Evolutionary conservation across 1,140 invertebrate species (phyloP).

Genomic region (Proctacanthus coquilletti): DNA sequence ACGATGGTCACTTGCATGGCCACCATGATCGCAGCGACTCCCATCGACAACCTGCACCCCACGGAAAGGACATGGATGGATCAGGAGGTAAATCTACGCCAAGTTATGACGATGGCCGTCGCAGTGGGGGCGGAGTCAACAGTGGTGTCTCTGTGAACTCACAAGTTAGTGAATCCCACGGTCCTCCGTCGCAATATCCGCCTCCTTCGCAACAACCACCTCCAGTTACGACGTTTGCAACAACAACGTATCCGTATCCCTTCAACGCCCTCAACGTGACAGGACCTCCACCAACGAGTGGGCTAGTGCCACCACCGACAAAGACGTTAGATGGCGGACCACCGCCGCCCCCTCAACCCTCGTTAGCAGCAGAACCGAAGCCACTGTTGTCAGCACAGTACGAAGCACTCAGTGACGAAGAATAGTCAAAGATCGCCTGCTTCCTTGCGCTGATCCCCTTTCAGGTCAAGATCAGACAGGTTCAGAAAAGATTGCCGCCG

Average conservation of each 20-base stretch:
- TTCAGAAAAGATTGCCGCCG: too few species aligned
- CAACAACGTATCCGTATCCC: slow-evolving; percentile 40
- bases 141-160: slow-evolving; percentile 17
- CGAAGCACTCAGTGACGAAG: slow-evolving; percentile 75
- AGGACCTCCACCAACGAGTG: slow-evolving; percentile 14
- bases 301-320: slow-evolving; percentile 12
- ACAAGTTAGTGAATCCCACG: slow-evolving; percentile 7
- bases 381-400: slow-evolving; percentile 70
- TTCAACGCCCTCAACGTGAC: slow-evolving; percentile 42
- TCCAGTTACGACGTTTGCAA: slow-evolving; percentile 17
- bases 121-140: slow-evolving; percentile 7
- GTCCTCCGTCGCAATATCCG: slow-evolving; percentile 19
- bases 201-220: slow-evolving; percentile 14
- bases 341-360: slow-evolving; percentile 31
- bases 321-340: slow-evolving; percentile 27
- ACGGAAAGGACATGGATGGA: slow-evolving; percentile 30
- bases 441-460: too few species aligned
- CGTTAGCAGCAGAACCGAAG: slow-evolving; percentile 48
- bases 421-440: too few species aligned
- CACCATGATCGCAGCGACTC: slow-evolving; percentile 15
- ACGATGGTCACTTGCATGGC: slow-evolving; percentile 15
- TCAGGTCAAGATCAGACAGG: too few species aligned
- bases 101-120: slow-evolving; percentile 29
- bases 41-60: slow-evolving; percentile 13
- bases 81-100: slow-evolving; percentile 35